These are phyloP conservation scores for Nasua narica DNA, from an alignment of 2,797 vertebrate genomes.

Conservation along the genomic window DNA sequence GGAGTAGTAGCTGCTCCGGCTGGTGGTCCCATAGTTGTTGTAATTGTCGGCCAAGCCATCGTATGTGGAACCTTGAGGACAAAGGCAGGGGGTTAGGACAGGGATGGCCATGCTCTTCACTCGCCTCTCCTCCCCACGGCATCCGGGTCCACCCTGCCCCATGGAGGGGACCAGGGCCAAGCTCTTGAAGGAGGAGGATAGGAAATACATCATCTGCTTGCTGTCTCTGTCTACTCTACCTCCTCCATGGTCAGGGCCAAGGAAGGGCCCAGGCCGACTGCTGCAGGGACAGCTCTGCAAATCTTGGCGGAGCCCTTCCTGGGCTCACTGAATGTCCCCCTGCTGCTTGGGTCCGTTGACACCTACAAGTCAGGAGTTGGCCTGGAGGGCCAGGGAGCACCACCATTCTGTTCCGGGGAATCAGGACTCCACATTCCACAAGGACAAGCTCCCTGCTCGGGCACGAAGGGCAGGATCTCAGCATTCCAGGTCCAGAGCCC, in stretches of 20 bases:
- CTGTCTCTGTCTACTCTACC: background rate
- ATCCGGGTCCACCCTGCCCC: background rate
- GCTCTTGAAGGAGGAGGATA: background rate
- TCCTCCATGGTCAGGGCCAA: background rate
- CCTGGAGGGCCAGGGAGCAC: background rate
- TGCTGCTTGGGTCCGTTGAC: background rate
- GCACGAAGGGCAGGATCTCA: background rate
- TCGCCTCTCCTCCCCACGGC: accelerated
- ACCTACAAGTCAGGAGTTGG: conserved; percentile 27
- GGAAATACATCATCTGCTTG: no score
- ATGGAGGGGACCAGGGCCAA: background rate
- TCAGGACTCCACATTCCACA: background rate
- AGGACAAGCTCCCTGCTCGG: background rate
- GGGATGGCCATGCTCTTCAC: background rate
- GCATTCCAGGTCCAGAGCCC: background rate
- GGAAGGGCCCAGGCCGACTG: background rate
- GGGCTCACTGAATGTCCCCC: background rate
- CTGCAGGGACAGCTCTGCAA: background rate
- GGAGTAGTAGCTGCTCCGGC: conserved; percentile 83
- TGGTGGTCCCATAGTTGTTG: conserved; percentile 80
- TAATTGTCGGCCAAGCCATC: conserved; percentile 84
- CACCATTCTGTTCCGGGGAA: background rate
- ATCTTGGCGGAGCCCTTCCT: accelerated
- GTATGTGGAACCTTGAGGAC: conserved; percentile 82
- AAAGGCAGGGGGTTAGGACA: conserved; percentile 52